phyloP scores from a whole-genome alignment of 1,140 invertebrate species.

The Penaeus indicus region DNA sequence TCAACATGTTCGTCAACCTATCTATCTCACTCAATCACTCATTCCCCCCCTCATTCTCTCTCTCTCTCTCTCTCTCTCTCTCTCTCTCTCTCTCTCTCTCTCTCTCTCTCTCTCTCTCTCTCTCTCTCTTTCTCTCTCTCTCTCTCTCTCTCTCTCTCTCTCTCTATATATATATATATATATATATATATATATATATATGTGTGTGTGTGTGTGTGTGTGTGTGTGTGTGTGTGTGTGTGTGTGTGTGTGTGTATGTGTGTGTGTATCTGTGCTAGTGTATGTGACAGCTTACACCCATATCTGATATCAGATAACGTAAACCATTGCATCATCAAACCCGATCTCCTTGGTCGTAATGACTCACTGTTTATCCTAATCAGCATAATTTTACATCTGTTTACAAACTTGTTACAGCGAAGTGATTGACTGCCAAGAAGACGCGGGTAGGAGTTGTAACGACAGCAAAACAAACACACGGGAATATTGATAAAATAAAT shows the following conservation, averaged over 20 bases:
- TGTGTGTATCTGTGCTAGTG: not conserved
- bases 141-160: not conserved
- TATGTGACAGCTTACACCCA: not conserved
- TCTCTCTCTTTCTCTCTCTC: not conserved
- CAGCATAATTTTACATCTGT: no score
- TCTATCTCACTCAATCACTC: not conserved
- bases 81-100: not conserved
- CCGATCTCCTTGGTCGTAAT: not conserved
- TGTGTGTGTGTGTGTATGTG: not conserved
- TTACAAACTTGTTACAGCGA: no score
- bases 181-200: not conserved
- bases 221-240: not conserved
- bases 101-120: not conserved
- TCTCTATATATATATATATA: not conserved
- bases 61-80: not conserved
- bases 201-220: not conserved
- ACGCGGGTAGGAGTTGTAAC: no score
- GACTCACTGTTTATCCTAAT: no score
- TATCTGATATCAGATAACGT: not conserved
- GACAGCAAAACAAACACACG: no score
- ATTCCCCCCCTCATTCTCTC: not conserved
- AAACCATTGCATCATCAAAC: not conserved
- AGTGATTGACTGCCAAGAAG: no score
- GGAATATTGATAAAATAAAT: no score
- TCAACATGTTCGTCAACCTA: not conserved